Base-by-base conservation (phyloP, 2,888 invertebrate species). In the Sphaerophoria taeniata region DNA sequence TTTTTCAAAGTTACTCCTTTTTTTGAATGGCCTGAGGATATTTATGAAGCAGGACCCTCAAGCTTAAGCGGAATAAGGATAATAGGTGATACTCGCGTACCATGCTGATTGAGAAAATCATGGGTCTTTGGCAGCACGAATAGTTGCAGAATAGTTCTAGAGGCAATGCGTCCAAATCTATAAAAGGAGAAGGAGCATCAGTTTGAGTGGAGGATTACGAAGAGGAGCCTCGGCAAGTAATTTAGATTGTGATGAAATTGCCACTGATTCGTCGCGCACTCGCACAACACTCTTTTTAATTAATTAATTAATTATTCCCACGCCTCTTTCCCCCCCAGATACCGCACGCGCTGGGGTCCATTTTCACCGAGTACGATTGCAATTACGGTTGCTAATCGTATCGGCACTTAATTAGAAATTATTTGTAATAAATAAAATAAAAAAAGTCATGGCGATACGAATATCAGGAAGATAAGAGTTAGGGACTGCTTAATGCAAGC, bases 21-120 rank as follows among this genome's bases (percentile, higher is more conserved):
- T 45, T 11, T 36, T 72, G 60, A 67, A 39, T 75, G 14, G 81
- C 81, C 69, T 14, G 34, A 69, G 73, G 81, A 77, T 81, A 63
- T 81, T 81, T 81, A 81, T 81, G 85, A 81, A 85, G 79, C 80
- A 84, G 80, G 67, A 80, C 71, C 81, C 76, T 70, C 36, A 79
- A 65, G 76, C 33, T 61, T 6, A 11, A 51, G 70, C 56, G 67
- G 39, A 55, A 45, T 58, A 60, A 77, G 82, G 82, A 83, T 78
- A 83, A 83, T 78, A 73, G 77, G 69, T 83, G 69, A 55, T 11
- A 74, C 39, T 14, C 16, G 12, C 14, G 45, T 34, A 56, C 65
- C 47, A 56, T 67, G 58, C 12, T 6, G 9, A 24, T 24, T 24
- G 24, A 45, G 71, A 76, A 65, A 72, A 84, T 75, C 74, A 80